Evolutionary conservation across 2,888 invertebrate species (phyloP).

Genomic region (Tipula vernalis): DNA sequence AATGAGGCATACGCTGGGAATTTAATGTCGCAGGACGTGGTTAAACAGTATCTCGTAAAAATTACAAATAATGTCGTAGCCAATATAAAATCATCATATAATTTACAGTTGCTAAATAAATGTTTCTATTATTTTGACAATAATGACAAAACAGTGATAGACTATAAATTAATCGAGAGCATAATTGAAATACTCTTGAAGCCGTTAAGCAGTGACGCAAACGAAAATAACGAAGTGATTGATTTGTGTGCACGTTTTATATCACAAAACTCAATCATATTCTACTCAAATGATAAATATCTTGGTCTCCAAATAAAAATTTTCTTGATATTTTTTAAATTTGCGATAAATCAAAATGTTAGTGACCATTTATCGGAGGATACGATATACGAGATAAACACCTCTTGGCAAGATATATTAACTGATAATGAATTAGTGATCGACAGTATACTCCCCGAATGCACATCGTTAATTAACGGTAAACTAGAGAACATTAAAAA

Average conservation of each 20-base stretch:
- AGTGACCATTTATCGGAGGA: conserved; percentile 32
- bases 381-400: conserved; percentile 42
- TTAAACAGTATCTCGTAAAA: conserved; percentile 24
- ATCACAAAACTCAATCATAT: conserved; percentile 39
- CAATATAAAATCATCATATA: conserved; percentile 24
- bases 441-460: conserved; percentile 17
- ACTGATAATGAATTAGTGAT: conserved; percentile 29
- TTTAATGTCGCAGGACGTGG: conserved; percentile 25
- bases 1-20: conserved; percentile 26
- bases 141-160: conserved; percentile 29
- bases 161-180: conserved; percentile 25
- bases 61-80: conserved; percentile 25
- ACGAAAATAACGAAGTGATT: conserved; percentile 25
- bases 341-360: conserved; percentile 33
- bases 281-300: conserved; percentile 36
- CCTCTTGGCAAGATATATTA: conserved; percentile 45
- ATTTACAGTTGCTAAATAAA: conserved; percentile 31
- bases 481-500: not conserved
- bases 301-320: conserved; percentile 33
- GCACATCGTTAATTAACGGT: not conserved
- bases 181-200: conserved; percentile 27
- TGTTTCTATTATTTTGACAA: conserved; percentile 33
- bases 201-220: conserved; percentile 21
- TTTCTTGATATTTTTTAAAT: conserved; percentile 37
- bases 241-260: conserved; percentile 41